phyloP scores from a whole-genome alignment of 2,113 vertebrate species.

The Sigmodon hispidus region DNA sequence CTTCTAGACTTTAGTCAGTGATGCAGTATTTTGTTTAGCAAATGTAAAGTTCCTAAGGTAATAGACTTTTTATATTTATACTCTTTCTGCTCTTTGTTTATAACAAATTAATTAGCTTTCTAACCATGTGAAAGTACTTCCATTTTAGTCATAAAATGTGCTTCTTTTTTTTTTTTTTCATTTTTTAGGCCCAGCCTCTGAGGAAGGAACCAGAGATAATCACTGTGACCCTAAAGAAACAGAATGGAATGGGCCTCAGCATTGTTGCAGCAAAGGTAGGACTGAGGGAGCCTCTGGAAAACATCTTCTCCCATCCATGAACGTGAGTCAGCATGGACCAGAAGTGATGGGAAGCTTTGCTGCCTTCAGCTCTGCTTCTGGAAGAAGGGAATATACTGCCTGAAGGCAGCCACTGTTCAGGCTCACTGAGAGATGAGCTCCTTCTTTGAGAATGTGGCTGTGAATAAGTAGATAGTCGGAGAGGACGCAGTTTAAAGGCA shows the following conservation, averaged over 20 bases:
- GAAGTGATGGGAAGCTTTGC: background rate
- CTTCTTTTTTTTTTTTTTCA: background rate
- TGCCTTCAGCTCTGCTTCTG: background rate
- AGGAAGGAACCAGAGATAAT: conserved; percentile 98
- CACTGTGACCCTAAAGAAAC: conserved; percentile 98
- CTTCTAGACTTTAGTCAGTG: background rate
- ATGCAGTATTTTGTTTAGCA: background rate
- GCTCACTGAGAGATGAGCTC: background rate
- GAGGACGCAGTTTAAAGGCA: background rate
- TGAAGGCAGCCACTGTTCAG: background rate
- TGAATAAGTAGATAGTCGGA: too few species aligned
- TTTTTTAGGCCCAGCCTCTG: conserved; percentile 90
- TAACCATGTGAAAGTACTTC: background rate
- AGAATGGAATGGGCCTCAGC: conserved; percentile 99
- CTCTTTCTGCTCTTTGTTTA: too few species aligned
- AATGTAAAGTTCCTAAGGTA: fast-evolving
- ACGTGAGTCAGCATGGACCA: background rate
- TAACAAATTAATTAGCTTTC: background rate
- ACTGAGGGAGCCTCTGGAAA: background rate
- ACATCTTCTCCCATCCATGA: background rate
- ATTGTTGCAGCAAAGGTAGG: conserved; percentile 99
- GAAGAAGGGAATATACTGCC: background rate
- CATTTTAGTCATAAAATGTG: background rate
- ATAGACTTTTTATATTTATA: too few species aligned
- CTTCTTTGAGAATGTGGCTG: background rate